Conservation (phyloP, 2,797 vertebrate species). For the Rachycentron canadum region DNA sequence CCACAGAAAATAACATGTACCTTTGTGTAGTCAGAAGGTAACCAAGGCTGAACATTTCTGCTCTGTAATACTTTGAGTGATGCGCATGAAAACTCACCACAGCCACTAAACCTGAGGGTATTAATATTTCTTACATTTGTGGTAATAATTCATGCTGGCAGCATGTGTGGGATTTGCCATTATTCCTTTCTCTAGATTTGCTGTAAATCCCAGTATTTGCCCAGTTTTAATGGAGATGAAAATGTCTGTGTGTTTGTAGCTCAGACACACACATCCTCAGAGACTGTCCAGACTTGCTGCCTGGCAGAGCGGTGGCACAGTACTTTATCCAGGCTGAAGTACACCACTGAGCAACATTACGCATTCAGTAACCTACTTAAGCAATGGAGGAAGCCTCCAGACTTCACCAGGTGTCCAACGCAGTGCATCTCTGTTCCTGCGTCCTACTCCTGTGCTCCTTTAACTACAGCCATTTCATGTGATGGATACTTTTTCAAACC, state of each 20-base stretch:
- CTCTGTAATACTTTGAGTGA: slow-evolving; percentile 1
- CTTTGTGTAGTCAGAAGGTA: background rate
- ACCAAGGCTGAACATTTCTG: background rate
- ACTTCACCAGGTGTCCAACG: slow-evolving; percentile 52
- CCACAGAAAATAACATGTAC: slow-evolving; percentile 6
- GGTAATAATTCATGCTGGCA: slow-evolving; percentile 12
- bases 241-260: slow-evolving; percentile 47
- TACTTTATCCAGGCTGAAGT: slow-evolving; percentile 64
- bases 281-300: slow-evolving; percentile 52
- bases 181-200: slow-evolving; percentile 1
- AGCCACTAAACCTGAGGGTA: background rate
- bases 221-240: slow-evolving; percentile 27
- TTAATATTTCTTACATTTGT: background rate
- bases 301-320: slow-evolving; percentile 57
- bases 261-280: slow-evolving; percentile 40
- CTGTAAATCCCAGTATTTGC: slow-evolving; percentile 23
- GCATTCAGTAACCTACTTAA: slow-evolving; percentile 70
- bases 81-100: slow-evolving; percentile 2
- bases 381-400: slow-evolving; percentile 55
- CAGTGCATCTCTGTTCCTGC: slow-evolving; percentile 24
- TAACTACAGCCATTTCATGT: slow-evolving; percentile 40
- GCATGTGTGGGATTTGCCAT: slow-evolving; percentile 7
- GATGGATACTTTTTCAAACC: slow-evolving; percentile 35
- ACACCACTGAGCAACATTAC: slow-evolving; percentile 47
- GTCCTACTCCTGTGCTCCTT: slow-evolving; percentile 23